Evolutionary conservation across 2,888 invertebrate genomes (phyloP).

Genomic region (Trisateles emortualis): DNA sequence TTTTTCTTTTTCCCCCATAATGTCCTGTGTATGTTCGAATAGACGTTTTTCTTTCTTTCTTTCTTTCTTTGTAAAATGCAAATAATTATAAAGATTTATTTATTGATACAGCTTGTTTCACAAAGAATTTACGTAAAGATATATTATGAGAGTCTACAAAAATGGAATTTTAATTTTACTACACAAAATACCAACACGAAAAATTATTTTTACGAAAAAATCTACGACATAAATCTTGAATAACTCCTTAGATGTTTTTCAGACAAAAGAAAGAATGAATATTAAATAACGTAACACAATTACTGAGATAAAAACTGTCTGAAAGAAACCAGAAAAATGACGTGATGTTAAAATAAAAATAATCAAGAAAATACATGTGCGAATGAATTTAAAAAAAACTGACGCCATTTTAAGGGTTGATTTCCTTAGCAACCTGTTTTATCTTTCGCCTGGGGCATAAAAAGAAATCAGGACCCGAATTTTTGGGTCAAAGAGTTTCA

Average conservation of each 20-base stretch:
- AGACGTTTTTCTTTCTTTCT: too few relatives aligned
- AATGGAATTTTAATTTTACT: conserved; percentile 29
- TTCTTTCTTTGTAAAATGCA: too few relatives aligned
- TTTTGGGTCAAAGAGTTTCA: conserved; percentile 26
- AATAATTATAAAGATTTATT: conserved; percentile 16
- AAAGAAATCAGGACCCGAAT: too few relatives aligned
- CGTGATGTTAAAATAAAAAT: conserved; percentile 9
- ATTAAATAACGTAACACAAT: conserved; percentile 36
- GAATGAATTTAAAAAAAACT: conserved; percentile 15
- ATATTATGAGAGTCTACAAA: conserved; percentile 43
- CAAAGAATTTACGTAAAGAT: conserved; percentile 34
- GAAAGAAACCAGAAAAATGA: background rate
- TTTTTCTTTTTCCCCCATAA: too few relatives aligned
- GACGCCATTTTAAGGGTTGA: conserved; percentile 10
- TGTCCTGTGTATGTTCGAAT: too few relatives aligned
- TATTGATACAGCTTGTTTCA: conserved; percentile 25
- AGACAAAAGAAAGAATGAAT: conserved; percentile 28
- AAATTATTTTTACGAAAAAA: conserved; percentile 8
- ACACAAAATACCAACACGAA: conserved; percentile 2
- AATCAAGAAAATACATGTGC: conserved; percentile 12
- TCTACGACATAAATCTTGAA: conserved; percentile 24
- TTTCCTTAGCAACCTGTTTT: conserved; percentile 21
- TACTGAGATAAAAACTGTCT: conserved; percentile 9
- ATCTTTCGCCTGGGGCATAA: conserved; percentile 6
- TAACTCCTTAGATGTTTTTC: conserved; percentile 28